Evolutionary conservation across 2,888 invertebrate genomes (phyloP).

Genomic region (Entomobrya multifasciata): DNA sequence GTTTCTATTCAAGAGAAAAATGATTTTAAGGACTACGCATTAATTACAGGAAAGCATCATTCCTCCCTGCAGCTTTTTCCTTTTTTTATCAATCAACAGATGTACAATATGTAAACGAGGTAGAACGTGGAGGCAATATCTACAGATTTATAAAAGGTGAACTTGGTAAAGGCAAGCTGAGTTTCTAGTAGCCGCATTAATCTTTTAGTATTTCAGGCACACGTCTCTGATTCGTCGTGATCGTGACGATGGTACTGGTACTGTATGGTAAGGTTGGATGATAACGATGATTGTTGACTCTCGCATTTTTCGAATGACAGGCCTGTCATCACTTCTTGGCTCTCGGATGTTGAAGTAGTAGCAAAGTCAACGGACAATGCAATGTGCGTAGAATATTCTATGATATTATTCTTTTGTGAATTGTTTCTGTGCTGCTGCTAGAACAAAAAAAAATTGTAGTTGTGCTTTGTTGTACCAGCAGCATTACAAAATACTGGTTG

Average conservation of each 20-base stretch:
- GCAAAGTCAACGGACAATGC: not conserved
- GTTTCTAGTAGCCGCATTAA: too few species aligned
- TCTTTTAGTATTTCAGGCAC: too few species aligned
- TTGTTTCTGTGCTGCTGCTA: not conserved
- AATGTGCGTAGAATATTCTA: not conserved
- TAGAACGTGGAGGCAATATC: too few species aligned
- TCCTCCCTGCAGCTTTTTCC: not conserved
- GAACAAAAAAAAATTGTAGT: too few species aligned
- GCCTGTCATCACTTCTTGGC: conserved; percentile 50
- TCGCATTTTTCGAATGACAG: conserved; percentile 47
- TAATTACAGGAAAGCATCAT: conserved; percentile 40
- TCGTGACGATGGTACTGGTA: too few species aligned
- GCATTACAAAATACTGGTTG: not conserved
- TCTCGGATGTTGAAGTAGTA: not conserved
- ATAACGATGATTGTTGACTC: conserved; percentile 33
- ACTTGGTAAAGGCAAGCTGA: too few species aligned
- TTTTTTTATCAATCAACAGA: conserved; percentile 6
- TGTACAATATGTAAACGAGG: too few species aligned
- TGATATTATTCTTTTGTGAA: not conserved
- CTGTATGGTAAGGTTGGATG: not conserved
- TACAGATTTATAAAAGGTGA: too few species aligned
- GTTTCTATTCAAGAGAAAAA: not conserved
- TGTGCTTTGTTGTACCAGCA: too few species aligned
- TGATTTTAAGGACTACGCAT: conserved; percentile 28
- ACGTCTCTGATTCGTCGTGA: not conserved